Evolutionary conservation across 2,888 invertebrate species (phyloP), one percentile per base, ranked within the genome.

Genomic region (Creontiades dilutus): DNA sequence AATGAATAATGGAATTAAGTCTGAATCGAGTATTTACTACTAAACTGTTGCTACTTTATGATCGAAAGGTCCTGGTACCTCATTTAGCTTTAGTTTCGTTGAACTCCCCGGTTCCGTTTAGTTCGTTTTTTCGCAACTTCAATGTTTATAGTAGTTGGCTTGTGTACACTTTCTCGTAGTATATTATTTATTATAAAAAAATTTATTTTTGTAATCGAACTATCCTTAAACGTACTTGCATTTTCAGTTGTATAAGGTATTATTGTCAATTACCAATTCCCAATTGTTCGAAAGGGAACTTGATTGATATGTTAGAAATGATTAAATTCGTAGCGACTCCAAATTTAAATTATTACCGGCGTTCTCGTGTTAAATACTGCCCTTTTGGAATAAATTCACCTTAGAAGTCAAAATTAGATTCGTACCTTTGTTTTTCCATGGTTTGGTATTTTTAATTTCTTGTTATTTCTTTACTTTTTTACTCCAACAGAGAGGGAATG

Each of bases 21-120:
- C 68, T 68, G 68, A 68, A 68, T 19, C 19, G 68, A 68, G 68
- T 68, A 68, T 68, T 68, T 23, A 23, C 23, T 23, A 68, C 23
- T 11, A 68, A 68, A 61, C 23, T 68, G 68, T 68, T 68, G 13
- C 61, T 61, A 68, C 27, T 23, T 23, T 68, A 68, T 27, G 68
- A 68, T 68, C 23, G 68, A 68, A n/a, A 68, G 68, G 68, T 68
- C 68, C 19, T 9, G n/a, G 68, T 68, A 68, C 68, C 68, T 68
- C 68, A 27, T 68, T 19, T 61, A 68, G 27, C 68, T 68, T 68
- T 68, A 68, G 23, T 68, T 23, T 23, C 23, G 68, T 23, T 4
- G 23, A 68, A 68, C 27, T 23, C 23, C 7, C 23, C 68, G 27
- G 68, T 68, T 68, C 23, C 9, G 68, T 68, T 68, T 23, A 12